Percentiles rank a stretch among this genome's conserved stretches.
Evolutionary conservation across 2,888 invertebrate genomes (phyloP).

Genomic region (Sepiola atlantica): DNA sequence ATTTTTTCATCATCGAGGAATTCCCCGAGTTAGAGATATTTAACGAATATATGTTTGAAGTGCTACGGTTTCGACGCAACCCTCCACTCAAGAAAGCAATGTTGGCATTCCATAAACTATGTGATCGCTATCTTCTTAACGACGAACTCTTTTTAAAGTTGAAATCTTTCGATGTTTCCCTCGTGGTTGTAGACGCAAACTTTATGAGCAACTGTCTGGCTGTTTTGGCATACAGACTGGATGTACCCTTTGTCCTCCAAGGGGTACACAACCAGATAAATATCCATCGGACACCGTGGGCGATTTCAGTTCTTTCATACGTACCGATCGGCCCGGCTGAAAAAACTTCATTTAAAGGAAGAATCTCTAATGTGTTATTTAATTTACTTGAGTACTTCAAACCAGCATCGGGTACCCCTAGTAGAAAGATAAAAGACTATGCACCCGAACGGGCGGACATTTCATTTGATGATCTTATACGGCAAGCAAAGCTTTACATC

Average conservation of each 20-base stretch:
- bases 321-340: not conserved
- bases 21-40: not conserved
- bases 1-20: not conserved
- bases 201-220: slow-evolving; percentile 37
- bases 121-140: not conserved
- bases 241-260: not conserved
- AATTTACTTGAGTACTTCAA: not conserved
- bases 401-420: not conserved
- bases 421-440: slow-evolving; percentile 44
- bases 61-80: not conserved
- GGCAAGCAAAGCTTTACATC: slow-evolving; percentile 53
- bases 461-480: slow-evolving; percentile 45
- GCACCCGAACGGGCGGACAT: slow-evolving; percentile 49
- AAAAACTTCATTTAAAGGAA: not conserved
- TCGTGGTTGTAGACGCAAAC: not conserved
- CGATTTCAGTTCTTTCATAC: not conserved
- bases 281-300: not conserved
- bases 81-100: not conserved
- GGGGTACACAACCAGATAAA: not conserved
- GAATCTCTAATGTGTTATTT: not conserved
- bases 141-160: not conserved
- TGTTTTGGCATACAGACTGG: not conserved
- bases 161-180: not conserved
- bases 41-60: not conserved
- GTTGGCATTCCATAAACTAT: not conserved